Evolutionary conservation across 2,797 vertebrate species (phyloP), one percentile per base, ranked within the genome.

Genomic region (Dicrostonyx torquatus): DNA sequence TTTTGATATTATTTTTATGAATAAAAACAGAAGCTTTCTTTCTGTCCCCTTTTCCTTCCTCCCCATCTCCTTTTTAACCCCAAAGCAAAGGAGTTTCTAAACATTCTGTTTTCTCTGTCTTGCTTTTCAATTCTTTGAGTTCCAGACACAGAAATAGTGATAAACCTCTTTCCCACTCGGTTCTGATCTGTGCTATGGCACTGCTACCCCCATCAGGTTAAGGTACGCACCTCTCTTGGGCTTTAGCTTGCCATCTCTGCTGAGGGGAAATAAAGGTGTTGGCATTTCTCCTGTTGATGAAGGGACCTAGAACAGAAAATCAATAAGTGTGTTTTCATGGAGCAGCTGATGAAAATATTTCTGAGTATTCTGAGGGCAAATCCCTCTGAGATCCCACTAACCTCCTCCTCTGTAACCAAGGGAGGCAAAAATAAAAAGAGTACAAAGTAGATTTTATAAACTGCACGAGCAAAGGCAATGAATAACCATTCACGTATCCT

Each of bases 201-300:
- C 18, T 48, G 66, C 8, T 10, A 17, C 22, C 15, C 43, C 43
- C 12, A 14, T 22, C 14, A 6, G 5, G 24, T 37, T 22, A 14
- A 3, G 40, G 62, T 10, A 94, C 97, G 0, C 95, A 98, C 98
- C 98, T 98, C 87, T 98, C 98, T 26, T 94, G 98, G 95, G 88
- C 37, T 70, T 97, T 82, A 18, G 26, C 89, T 68, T 86, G 96
- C 95, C 97, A 96, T 97, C 97, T 98, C 0, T 78, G 29, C 26
- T 98, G 98, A 15, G 96, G 80, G 60, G 96, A 97, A 5, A 99
- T 98, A 91, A 99, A 99, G 94, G 93, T 97, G 62, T 97, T 98
- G 73, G 98, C 98, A 9, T 98, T 96, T 94, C 97, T 97, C 92
- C 98, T 97, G 95, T 97, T 98, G 85, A 98, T 55, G 95, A 99